Evolutionary conservation across 2,888 invertebrate species (phyloP), one percentile per base, ranked within the genome.

Genomic region (Nebria brevicollis): DNA sequence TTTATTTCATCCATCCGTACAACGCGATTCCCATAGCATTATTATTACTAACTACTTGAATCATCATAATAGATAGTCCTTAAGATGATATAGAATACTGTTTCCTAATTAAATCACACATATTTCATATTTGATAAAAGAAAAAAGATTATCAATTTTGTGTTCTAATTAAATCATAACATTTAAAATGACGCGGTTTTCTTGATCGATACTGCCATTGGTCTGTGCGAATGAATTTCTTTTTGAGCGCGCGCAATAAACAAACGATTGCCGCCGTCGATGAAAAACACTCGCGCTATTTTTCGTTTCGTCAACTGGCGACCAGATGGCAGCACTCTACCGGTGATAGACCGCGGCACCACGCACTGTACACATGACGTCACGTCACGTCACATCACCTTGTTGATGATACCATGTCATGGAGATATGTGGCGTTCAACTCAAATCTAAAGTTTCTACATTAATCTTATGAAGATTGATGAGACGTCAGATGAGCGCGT

Each of bases 391-490:
- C n/a, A 20, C 34, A 34, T 41, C 41, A n/a, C n/a, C 72, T 84
- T 83, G 83, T 84, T 86, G 85, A 85, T 85, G 84, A 84, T 84
- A 86, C 85, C 85, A 84, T 85, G 86, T 86, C 85, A 85, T 73
- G 66, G 41, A 42, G 77, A 43, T 84, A 84, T 84, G 84, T 84
- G 84, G 84, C 85, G 84, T 84, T 82, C 84, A 84, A 84, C 84
- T 84, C 83, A 85, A 81, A 70, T 82, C 77, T 78, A 80, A 83
- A 87, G 85, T 86, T 86, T 85, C 83, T 84, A 85, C 87, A 87
- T 87, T 87, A 87, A 86, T 87, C 86, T 87, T 85, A 85, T 84
- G 85, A 87, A 87, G 87, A 87, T 87, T 87, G 86, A 87, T 87
- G 86, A 85, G 83, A 81, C 82, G 77, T 82, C 75, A 72, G 42